phyloP scores from a whole-genome alignment of 2,797 vertebrate species.

The Poliocrania exsul region DNA sequence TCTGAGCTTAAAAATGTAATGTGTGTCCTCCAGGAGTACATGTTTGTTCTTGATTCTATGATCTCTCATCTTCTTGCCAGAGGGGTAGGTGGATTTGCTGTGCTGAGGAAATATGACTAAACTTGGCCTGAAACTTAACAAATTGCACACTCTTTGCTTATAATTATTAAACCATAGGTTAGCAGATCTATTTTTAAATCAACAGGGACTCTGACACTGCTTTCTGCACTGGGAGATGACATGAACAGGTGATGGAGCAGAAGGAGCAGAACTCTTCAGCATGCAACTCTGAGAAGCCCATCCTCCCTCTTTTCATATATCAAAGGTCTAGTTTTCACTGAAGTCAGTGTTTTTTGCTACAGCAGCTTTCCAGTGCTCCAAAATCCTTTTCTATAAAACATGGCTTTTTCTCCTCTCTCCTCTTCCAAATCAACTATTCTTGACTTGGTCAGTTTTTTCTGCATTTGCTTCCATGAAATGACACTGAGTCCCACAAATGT shows the following conservation, averaged over 20 bases:
- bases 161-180: constrained; percentile 53
- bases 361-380: not conserved
- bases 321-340: not conserved
- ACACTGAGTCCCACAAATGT: not conserved
- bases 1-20: constrained; percentile 5
- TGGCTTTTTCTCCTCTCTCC: not conserved
- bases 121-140: constrained; percentile 56
- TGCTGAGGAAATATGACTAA: constrained; percentile 59
- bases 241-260: not conserved
- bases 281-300: not conserved
- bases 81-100: constrained; percentile 56
- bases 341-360: not conserved
- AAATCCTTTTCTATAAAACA: not conserved
- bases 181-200: constrained; percentile 26
- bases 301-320: not conserved
- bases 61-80: constrained; percentile 60
- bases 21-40: not conserved
- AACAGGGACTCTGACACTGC: not conserved
- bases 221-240: not conserved
- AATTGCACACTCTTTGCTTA: constrained; percentile 41
- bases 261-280: not conserved
- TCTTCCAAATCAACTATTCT: not conserved
- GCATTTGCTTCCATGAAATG: not conserved
- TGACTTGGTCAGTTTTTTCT: not conserved
- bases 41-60: constrained; percentile 59